Evolutionary conservation across 2,113 vertebrate species (phyloP).

Genomic region (Tragelaphus strepsiceros): DNA sequence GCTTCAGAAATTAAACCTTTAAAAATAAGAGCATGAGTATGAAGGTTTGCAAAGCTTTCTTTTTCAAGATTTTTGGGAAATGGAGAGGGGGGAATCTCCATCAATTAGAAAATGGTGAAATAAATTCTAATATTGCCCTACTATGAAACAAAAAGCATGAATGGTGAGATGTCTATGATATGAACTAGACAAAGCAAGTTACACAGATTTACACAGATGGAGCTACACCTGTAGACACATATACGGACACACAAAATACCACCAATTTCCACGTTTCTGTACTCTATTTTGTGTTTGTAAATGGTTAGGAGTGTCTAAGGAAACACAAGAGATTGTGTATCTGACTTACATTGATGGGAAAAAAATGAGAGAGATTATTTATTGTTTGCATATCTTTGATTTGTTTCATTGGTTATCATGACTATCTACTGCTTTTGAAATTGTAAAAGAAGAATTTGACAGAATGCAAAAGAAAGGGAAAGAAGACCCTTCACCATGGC

Average conservation of each 20-base stretch:
- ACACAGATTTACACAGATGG: neutral
- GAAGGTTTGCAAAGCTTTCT: neutral
- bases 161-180: neutral
- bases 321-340: no score
- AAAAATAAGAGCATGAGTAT: neutral
- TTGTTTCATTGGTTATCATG: neutral
- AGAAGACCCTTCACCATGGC: neutral
- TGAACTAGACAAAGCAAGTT: neutral
- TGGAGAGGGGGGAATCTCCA: neutral
- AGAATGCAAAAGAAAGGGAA: neutral
- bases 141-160: neutral
- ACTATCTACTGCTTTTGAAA: neutral
- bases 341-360: neutral
- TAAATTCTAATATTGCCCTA: neutral
- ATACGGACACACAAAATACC: neutral
- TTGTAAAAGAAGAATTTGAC: neutral
- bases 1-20: neutral
- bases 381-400: neutral
- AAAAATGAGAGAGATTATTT: neutral
- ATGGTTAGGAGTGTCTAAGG: neutral
- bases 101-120: neutral
- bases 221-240: fast-evolving
- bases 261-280: neutral
- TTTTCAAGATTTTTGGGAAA: neutral
- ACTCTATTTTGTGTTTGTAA: neutral